These are phyloP conservation scores for Crocodylus rhombifer DNA, from an alignment of 2,797 vertebrate genomes.

Conservation along the genomic window DNA sequence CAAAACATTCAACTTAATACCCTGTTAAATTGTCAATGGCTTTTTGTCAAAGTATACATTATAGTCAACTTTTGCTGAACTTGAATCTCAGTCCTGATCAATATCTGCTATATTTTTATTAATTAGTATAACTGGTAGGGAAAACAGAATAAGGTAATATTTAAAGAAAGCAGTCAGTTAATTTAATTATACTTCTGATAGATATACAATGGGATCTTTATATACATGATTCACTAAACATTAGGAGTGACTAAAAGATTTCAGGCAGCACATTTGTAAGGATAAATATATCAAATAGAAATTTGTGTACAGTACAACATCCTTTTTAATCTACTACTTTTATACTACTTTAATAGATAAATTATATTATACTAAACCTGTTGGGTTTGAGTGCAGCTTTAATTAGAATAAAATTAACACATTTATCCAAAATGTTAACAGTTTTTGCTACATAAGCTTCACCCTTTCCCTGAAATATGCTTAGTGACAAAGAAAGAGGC, in stretches of 20 bases:
- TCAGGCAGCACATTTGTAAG: not conserved
- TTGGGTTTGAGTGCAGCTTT: not conserved
- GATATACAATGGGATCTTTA: not conserved
- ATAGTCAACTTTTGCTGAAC: not conserved
- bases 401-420: not conserved
- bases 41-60: not conserved
- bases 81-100: not conserved
- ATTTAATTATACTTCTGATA: constrained; percentile 32
- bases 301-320: not conserved
- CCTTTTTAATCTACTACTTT: not conserved
- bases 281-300: not conserved
- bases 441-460: not conserved
- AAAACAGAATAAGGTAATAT: not conserved
- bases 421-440: not conserved
- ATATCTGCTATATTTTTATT: not conserved
- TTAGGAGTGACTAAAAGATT: not conserved
- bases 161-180: not conserved
- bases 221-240: not conserved
- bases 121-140: not conserved
- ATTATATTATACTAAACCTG: not conserved
- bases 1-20: not conserved
- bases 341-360: not conserved
- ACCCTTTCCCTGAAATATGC: not conserved
- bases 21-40: not conserved
- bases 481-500: not conserved